Evolutionary conservation across 2,113 vertebrate genomes (phyloP).

Genomic region (Pycnonotus jocosus): DNA sequence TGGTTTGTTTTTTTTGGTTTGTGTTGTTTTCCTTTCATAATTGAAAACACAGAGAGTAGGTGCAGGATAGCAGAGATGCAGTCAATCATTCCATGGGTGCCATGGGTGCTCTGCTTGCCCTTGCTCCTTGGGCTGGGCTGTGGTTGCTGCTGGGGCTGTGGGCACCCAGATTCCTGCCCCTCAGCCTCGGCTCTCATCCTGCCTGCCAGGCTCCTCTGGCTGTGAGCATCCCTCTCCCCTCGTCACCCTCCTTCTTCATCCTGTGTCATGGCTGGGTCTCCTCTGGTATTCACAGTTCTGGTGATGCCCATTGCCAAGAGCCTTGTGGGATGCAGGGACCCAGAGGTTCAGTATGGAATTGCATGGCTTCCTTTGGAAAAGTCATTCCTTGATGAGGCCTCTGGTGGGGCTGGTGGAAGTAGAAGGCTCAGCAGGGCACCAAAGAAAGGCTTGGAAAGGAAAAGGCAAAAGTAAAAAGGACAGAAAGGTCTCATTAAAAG

Average conservation of each 20-base stretch:
- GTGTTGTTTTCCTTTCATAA: conserved; percentile 10
- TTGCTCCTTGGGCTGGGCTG: not conserved
- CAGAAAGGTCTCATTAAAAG: not conserved
- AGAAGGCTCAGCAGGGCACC: not conserved
- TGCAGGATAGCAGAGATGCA: not conserved
- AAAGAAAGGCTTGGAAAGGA: not conserved
- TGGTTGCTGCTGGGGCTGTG: not conserved
- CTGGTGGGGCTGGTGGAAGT: not conserved
- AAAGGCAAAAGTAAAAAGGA: not conserved
- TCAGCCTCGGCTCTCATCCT: not conserved
- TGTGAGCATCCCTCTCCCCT: not conserved
- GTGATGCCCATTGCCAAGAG: not conserved
- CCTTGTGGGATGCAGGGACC: not conserved
- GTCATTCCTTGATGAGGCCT: not conserved
- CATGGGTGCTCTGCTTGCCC: not conserved
- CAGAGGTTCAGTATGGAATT: not conserved
- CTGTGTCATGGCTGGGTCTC: not conserved
- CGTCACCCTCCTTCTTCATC: not conserved
- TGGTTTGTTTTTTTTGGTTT: not conserved
- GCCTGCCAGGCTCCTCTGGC: not conserved
- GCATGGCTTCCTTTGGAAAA: not conserved
- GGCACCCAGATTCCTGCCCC: not conserved
- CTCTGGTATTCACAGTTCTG: rapidly evolving
- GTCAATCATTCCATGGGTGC: not conserved
- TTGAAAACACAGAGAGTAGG: not conserved